Base-by-base conservation (phyloP, 2,888 invertebrate genomes). In the Orthosia gracilis region DNA sequence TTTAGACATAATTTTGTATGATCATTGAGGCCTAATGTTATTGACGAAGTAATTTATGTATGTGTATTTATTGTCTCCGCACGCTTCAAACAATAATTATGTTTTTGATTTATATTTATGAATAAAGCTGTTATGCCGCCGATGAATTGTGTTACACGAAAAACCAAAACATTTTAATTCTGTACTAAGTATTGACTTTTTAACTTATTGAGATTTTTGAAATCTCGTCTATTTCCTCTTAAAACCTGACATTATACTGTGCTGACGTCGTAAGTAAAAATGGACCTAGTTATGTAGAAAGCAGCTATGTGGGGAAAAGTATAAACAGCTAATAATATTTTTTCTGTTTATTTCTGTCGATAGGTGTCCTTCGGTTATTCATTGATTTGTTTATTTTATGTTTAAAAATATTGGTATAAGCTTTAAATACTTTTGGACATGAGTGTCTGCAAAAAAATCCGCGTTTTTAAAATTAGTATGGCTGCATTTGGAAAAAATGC, bases 1-100 rank as follows among this genome's bases (percentile, higher is more conserved):
- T 92, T 93, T 92, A 91, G 91, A 92, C 77, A 65, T 91, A 90
- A 89, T 89, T 87, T 91, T 91, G 87, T 91, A 89, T 63, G 58
- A 63, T 87, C 89, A 89, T 85, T 82, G 85, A 83, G 86, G 88
- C 81, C 81, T 85, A 88, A 88, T 86, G 87, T 77, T 79, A 70
- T 77, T 86, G 83, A 86, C 79, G 18, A 61, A 85, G 80, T 80
- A 75, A 76, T 76, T 15, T 74, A 45, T 47, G 49, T 82, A 85
- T 78, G 73, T 83, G 75, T 85, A 77, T 78, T 76, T 85, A 85
- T 84, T 82, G 76, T 82, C 74, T 70, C 67, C 40, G 67, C 61
- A 72, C 47, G 75, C 69, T 75, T 71, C 69, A 59, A 83, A 74
- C 66, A 80, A 75, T 81, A 79, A 77, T 69, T 69, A 65, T 69